Evolutionary conservation across 53 echinoderm and acorn worm species (phyloP).

Genomic region (Antedon mediterranea): DNA sequence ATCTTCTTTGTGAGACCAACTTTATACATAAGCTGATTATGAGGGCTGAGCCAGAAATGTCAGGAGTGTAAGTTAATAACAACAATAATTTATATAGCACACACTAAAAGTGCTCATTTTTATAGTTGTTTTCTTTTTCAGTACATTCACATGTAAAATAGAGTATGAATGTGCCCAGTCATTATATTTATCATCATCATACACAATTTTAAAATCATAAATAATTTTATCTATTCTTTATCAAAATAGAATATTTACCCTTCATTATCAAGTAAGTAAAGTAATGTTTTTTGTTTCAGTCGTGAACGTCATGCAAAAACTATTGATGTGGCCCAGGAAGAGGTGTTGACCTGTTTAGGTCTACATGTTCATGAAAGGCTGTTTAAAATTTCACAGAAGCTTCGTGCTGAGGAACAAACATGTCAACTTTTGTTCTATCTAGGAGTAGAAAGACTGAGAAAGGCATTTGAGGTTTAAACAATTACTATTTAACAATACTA

Average conservation of each 20-base stretch:
- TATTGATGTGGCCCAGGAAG: slow-evolving; percentile 93
- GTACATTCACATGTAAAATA: no score
- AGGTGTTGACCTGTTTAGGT: slow-evolving; percentile 90
- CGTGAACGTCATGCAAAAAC: slow-evolving; percentile 97
- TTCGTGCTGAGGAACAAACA: slow-evolving; percentile 72
- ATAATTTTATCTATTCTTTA: no score
- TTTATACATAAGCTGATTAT: slow-evolving; percentile 74
- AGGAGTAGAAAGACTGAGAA: slow-evolving; percentile 57
- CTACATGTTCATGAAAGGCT: slow-evolving; percentile 74
- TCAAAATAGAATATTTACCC: no score
- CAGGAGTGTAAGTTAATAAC: slow-evolving; percentile 80
- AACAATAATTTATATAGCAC: no score
- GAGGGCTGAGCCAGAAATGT: slow-evolving; percentile 94
- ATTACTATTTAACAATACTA: not conserved
- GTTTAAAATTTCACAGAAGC: slow-evolving; percentile 65
- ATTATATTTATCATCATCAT: no score
- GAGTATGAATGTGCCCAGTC: no score
- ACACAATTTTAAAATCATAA: no score
- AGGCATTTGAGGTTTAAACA: slow-evolving; percentile 66
- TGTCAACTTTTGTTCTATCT: slow-evolving; percentile 69
- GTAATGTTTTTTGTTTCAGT: slow-evolving; percentile 23
- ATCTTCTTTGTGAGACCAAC: slow-evolving; percentile 76
- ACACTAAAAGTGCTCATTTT: no score
- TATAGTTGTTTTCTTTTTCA: no score
- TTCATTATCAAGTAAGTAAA: no score